These are phyloP conservation scores for Ptilonorhynchus violaceus DNA, from an alignment of 2,113 vertebrate species.

Conservation along the genomic window DNA sequence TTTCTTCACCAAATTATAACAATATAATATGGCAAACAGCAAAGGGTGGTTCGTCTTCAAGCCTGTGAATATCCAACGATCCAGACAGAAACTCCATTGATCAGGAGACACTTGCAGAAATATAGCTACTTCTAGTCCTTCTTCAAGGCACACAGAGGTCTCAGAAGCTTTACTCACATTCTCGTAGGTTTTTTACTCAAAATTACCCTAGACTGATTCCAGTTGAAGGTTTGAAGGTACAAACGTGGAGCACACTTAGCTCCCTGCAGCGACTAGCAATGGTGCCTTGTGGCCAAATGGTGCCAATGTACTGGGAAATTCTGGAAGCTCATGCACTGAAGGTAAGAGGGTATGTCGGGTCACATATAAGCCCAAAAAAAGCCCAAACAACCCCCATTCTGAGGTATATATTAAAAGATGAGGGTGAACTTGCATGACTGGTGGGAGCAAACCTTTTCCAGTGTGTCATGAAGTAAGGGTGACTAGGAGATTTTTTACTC, in stretches of 20 bases:
- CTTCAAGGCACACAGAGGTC: background rate
- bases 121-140: background rate
- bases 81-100: background rate
- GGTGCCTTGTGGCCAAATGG: too few species aligned
- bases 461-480: background rate
- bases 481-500: background rate
- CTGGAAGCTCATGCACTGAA: background rate
- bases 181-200: background rate
- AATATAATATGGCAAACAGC: background rate
- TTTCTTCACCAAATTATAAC: background rate
- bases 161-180: background rate
- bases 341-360: background rate
- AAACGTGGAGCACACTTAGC: background rate
- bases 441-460: background rate
- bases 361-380: background rate
- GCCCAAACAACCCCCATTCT: background rate
- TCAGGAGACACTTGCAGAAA: background rate
- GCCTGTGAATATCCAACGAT: background rate
- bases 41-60: background rate
- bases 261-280: background rate
- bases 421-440: rapidly evolving
- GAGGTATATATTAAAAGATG: background rate
- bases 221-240: rapidly evolving
- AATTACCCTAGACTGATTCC: background rate
- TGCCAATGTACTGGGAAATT: too few species aligned